A percentile compares a stretch with the other conserved stretches of the same genome.
phyloP scores from a whole-genome alignment of 2,888 invertebrate species.

The Stenchaetothrips biformis region DNA sequence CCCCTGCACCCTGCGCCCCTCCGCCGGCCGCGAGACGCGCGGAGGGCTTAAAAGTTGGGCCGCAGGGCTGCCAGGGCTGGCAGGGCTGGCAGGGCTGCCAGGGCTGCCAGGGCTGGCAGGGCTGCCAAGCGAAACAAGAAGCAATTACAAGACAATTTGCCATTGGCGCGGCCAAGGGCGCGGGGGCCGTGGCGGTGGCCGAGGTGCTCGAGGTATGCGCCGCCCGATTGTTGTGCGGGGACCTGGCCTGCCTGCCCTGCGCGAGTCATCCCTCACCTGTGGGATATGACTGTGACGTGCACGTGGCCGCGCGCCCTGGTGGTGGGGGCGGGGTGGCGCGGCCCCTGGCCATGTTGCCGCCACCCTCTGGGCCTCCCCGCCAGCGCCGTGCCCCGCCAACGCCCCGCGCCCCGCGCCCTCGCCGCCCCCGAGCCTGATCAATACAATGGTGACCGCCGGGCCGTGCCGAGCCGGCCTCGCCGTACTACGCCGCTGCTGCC shows the following conservation, averaged over 20 bases:
- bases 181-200: too few relatives aligned
- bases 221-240: neutral
- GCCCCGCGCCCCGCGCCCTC: neutral
- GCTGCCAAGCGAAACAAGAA: too few relatives aligned
- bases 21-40: too few relatives aligned
- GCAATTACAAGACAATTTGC: too few relatives aligned
- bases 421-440: neutral
- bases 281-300: neutral
- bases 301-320: neutral
- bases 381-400: neutral
- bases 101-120: too few relatives aligned
- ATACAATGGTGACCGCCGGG: constrained; percentile 24
- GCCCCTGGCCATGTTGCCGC: neutral
- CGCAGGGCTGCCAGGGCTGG: too few relatives aligned
- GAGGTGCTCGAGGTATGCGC: too few relatives aligned
- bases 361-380: neutral
- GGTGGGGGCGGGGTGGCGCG: neutral
- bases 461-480: neutral
- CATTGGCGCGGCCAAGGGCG: too few relatives aligned
- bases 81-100: too few relatives aligned
- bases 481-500: neutral
- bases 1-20: too few relatives aligned
- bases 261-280: neutral
- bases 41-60: too few relatives aligned
- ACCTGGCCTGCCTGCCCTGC: neutral